Percentiles rank a stretch among this genome's conserved stretches.
These are phyloP conservation scores for Ataeniobius toweri DNA, from an alignment of 2,797 vertebrate genomes.

Conservation along the genomic window DNA sequence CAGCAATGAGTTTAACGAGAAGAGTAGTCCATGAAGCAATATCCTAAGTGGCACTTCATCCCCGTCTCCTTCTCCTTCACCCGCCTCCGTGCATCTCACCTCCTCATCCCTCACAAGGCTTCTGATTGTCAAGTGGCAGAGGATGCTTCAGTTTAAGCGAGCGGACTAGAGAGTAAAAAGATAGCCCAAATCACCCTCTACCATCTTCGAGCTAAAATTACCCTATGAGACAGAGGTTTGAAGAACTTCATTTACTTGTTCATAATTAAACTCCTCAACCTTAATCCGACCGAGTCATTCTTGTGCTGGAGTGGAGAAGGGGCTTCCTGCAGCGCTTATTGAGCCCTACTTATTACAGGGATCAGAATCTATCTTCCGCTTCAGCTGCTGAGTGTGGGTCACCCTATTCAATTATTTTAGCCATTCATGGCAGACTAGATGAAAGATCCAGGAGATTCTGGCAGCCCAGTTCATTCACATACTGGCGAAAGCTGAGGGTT, in stretches of 20 bases:
- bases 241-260: conserved; percentile 75
- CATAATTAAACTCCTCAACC: conserved; percentile 77
- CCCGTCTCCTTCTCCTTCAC: conserved; percentile 62
- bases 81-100: conserved; percentile 7
- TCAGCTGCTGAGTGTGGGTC: conserved; percentile 66
- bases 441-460: conserved; percentile 50
- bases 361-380: conserved; percentile 67
- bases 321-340: conserved; percentile 65
- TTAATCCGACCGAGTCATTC: conserved; percentile 72
- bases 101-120: conserved; percentile 55
- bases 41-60: conserved; percentile 82
- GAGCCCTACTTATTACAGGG: conserved; percentile 70
- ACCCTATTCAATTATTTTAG: conserved; percentile 61
- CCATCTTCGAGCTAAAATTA: conserved; percentile 65
- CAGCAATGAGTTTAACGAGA: conserved; percentile 77
- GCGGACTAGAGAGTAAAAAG: conserved; percentile 28
- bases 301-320: conserved; percentile 55
- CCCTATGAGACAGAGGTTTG: conserved; percentile 69
- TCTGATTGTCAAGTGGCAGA: conserved; percentile 73
- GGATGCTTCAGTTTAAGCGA: conserved; percentile 52
- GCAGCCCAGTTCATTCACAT: not conserved
- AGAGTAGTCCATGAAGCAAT: conserved; percentile 78
- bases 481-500: not conserved
- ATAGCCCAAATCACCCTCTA: conserved; percentile 45
- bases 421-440: conserved; percentile 38